Conservation (phyloP, 2,113 vertebrate species). For the Opisthocomus hoazin region DNA sequence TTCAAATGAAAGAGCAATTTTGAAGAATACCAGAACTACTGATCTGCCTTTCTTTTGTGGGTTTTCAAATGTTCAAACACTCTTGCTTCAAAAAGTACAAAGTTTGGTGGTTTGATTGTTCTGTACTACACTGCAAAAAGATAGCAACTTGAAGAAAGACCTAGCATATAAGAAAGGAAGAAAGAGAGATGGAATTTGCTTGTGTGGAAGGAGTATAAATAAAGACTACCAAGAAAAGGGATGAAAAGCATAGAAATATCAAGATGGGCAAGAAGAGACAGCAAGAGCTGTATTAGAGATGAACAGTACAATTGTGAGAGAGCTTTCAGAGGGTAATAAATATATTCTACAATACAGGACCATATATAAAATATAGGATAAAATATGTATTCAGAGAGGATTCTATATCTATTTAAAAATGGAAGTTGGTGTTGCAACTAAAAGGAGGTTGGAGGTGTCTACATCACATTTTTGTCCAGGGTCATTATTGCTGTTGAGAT, state of each 20-base stretch:
- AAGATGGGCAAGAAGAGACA: background rate
- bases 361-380: background rate
- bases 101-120: conserved; percentile 16
- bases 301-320: background rate
- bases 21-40: conserved; percentile 38
- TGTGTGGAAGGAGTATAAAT: background rate
- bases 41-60: conserved; percentile 25
- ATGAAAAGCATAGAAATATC: conserved; percentile 22
- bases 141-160: background rate
- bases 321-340: background rate
- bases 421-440: background rate
- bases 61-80: conserved; percentile 40
- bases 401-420: background rate
- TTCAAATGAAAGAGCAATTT: conserved; percentile 38
- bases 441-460: background rate
- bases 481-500: background rate
- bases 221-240: background rate
- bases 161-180: background rate
- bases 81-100: conserved; percentile 13
- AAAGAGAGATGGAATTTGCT: background rate
- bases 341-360: background rate
- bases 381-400: background rate
- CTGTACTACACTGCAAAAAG: background rate
- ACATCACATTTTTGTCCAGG: background rate
- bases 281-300: background rate